phyloP scores from a whole-genome alignment of 2,888 invertebrate genomes.

The Ectemnius cavifrons region DNA sequence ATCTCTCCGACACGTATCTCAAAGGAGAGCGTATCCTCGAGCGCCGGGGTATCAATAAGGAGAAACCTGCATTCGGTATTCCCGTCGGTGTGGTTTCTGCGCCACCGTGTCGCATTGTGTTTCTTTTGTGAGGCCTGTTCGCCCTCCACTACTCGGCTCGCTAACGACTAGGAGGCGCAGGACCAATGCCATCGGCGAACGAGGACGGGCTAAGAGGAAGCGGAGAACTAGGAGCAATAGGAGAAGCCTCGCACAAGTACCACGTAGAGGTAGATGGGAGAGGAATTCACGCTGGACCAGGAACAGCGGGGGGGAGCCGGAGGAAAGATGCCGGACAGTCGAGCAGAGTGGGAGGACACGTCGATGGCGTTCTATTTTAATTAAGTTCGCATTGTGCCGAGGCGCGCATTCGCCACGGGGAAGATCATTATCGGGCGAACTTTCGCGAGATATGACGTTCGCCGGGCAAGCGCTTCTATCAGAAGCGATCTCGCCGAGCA shows the following conservation, averaged over 20 bases:
- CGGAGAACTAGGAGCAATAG: conserved; percentile 6
- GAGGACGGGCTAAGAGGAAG: conserved; percentile 11
- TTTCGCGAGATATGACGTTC: conserved; percentile 68
- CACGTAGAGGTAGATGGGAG: no score
- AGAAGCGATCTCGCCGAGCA: conserved; percentile 62
- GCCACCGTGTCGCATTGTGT: conserved; percentile 38
- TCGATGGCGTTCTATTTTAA: conserved; percentile 68
- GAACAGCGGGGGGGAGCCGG: not conserved
- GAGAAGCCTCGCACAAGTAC: not conserved
- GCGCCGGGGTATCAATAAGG: conserved; percentile 5
- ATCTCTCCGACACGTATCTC: not conserved
- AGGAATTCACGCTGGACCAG: not conserved
- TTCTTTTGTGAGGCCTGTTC: conserved; percentile 41
- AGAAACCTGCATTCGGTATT: conserved; percentile 26
- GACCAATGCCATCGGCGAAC: conserved; percentile 5
- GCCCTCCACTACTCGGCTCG: conserved; percentile 46
- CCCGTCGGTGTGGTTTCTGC: conserved; percentile 23
- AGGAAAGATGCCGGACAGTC: not conserved
- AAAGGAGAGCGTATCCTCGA: not conserved
- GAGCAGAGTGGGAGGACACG: conserved; percentile 13
- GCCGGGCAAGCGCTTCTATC: conserved; percentile 59
- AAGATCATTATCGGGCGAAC: conserved; percentile 66
- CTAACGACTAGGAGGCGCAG: conserved; percentile 22
- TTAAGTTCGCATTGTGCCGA: conserved; percentile 73
- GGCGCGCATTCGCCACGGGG: conserved; percentile 43